Conservation (phyloP, 2,888 invertebrate genomes). For the Pyrochroa serraticornis region DNA sequence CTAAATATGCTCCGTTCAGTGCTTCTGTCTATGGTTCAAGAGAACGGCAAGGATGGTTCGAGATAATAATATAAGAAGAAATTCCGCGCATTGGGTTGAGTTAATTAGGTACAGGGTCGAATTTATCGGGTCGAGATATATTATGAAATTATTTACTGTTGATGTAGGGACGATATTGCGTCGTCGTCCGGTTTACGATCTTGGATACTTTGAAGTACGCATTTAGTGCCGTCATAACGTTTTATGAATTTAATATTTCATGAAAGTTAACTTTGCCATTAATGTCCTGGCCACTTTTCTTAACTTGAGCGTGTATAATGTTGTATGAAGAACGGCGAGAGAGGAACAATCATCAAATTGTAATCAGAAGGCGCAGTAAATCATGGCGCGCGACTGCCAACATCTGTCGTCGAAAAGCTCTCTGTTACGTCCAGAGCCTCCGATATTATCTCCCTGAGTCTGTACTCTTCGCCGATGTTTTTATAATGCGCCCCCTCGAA, state of each 20-base stretch:
- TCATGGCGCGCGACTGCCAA: constrained; percentile 52
- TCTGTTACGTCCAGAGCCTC: constrained; percentile 32
- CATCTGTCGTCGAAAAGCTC: constrained; percentile 52
- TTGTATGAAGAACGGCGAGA: constrained; percentile 48
- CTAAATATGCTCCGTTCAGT: no score
- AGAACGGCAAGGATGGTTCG: no score
- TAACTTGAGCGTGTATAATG: constrained; percentile 51
- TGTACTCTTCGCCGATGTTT: constrained; percentile 34
- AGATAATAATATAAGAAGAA: no score
- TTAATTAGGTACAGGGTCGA: no score
- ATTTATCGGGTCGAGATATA: no score
- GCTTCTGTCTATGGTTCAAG: no score
- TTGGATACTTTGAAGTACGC: constrained; percentile 16
- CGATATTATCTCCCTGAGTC: constrained; percentile 47
- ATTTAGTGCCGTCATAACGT: constrained; percentile 36
- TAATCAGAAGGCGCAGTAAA: constrained; percentile 58
- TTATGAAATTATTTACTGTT: no score
- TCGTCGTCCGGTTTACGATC: constrained; percentile 8
- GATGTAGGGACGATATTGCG: no score
- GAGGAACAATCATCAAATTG: constrained; percentile 59
- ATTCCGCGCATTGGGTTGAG: no score
- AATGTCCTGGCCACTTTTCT: constrained; percentile 54
- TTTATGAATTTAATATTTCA: constrained; percentile 53
- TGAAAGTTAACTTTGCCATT: constrained; percentile 52
- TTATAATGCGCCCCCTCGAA: constrained; percentile 20